Evolutionary conservation across 1,140 invertebrate genomes (phyloP).

Genomic region (Drosophila aff.): DNA sequence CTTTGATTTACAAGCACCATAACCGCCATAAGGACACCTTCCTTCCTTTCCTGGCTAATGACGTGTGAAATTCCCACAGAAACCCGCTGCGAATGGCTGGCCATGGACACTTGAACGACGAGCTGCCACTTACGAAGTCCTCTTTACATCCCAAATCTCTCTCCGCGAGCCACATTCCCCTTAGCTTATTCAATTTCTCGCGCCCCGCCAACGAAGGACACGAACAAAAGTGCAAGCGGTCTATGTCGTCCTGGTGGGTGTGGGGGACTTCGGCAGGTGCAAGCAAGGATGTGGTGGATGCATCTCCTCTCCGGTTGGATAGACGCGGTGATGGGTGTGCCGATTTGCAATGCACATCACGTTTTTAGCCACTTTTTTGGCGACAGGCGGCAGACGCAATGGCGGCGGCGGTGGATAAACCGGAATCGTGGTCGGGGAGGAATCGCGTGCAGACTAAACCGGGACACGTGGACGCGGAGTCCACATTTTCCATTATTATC

Average conservation of each 20-base stretch:
- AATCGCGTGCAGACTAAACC: slow-evolving; percentile 69
- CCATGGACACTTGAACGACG: slow-evolving; percentile 35
- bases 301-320: neutral
- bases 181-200: slow-evolving; percentile 69
- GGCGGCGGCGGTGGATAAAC: slow-evolving; percentile 29
- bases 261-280: slow-evolving; percentile 19
- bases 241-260: slow-evolving; percentile 40
- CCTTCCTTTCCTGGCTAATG: slow-evolving; percentile 55
- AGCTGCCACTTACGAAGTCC: slow-evolving; percentile 53
- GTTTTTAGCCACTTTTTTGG: slow-evolving; percentile 75
- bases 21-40: slow-evolving; percentile 6
- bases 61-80: slow-evolving; percentile 68
- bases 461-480: slow-evolving; percentile 58
- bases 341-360: slow-evolving; percentile 69
- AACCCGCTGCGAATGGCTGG: slow-evolving; percentile 49
- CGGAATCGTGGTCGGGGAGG: slow-evolving; percentile 8
- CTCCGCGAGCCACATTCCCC: slow-evolving; percentile 6
- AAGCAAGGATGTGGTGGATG: slow-evolving; percentile 2
- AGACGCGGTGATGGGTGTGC: slow-evolving; percentile 9
- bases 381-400: slow-evolving; percentile 57
- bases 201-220: slow-evolving; percentile 58
- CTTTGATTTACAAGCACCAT: slow-evolving; percentile 5
- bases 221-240: slow-evolving; percentile 76
- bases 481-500: slow-evolving; percentile 10
- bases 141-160: slow-evolving; percentile 11